Base-by-base conservation (phyloP, 2,797 vertebrate genomes). In the Pangasius krempfi region DNA sequence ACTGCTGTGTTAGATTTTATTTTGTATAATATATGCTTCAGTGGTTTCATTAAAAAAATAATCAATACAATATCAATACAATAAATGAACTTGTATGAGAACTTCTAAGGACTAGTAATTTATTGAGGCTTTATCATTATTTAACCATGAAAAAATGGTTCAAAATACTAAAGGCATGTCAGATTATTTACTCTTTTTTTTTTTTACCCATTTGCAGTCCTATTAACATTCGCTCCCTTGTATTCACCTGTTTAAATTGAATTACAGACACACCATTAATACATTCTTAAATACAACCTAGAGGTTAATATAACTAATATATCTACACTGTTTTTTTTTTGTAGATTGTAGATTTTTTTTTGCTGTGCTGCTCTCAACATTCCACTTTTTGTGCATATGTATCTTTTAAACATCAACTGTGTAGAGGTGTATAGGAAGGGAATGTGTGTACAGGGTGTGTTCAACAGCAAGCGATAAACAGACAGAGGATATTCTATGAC, bases 11-110 rank as follows among this genome's bases (percentile, higher is more conserved):
- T 93, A 94, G 94, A 94, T 95, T 95, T 95, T 95, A 95, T 96
- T 96, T 96, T 96, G 95, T 96, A 95, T 94, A 94, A 94, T 93
- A 93, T 93, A 93, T 92, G 92, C 94, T 94, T 93, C 93, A 94
- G 91, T 94, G 93, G 93, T 93, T 92, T 92, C 94, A 93, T 93
- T 89, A 93, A 92, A 40, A 83, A 92, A 70, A 94, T 88, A 25
- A 87, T 70, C 68, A 93, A 44, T 44, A 44, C 44, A 44, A 44
- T 92, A 64, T 44, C 6, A 62, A 62, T 92, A 91, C 86, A 94
- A 92, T 88, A 94, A 94, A 95, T 37, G 13, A 47, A 64, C 86
- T 92, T 95, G 92, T 95, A 94, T 90, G 96, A 95, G 94, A 95
- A 94, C 20, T 50, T 3, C 40, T 72, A 25, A 75, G 0, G 68